Evolutionary conservation across 1,140 invertebrate species (phyloP), one percentile per base, ranked within the genome.

Genomic region (Cyclargus thomasi): DNA sequence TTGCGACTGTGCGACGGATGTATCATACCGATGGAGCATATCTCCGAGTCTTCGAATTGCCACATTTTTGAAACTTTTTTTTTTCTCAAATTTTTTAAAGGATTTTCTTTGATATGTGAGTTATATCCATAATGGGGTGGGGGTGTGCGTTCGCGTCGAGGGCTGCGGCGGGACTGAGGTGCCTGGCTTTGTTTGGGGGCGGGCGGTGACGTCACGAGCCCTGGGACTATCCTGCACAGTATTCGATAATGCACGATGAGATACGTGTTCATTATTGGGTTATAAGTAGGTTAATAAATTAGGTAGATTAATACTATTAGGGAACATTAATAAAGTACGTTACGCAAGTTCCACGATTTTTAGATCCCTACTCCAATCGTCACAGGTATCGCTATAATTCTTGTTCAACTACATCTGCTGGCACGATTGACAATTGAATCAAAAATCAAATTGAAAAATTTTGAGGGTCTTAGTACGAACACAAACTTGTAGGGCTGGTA

Each of bases 1-100:
- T 94, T 93, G 69, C 93, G 92, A 90, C 93, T 94, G 77, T 93
- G 91, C 70, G 93, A 94, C 18, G 92, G 91, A 73, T 88, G 85
- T 74, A 95, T 91, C 94, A 95, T 94, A 78, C 94, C 94, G 77
- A 95, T 94, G 74, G 94, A 94, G 78, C 92, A 94, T 86, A 94
- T 94, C 90, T 94, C 94, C 67, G 93, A 92, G 76, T 92, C 93
- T 77, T 92, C 91, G 67, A 91, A 90, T 76, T 90, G 88, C 91
- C 92, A 93, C 90, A 92, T 91, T 22, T 62, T 72, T 65, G 62
- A 59, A 67, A n/a, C n/a, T n/a, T n/a, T n/a, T n/a, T n/a, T n/a
- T n/a, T n/a, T 74, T 70, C n/a, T 29, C 62, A 35, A 53, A 14
- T 55, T 63, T 35, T 22, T 47, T 29, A 29, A 29, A 29, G 53